Percentiles rank a stretch among this genome's conserved stretches.
Evolutionary conservation across 2,797 vertebrate species (phyloP).

Genomic region (Antennarius maculatus): DNA sequence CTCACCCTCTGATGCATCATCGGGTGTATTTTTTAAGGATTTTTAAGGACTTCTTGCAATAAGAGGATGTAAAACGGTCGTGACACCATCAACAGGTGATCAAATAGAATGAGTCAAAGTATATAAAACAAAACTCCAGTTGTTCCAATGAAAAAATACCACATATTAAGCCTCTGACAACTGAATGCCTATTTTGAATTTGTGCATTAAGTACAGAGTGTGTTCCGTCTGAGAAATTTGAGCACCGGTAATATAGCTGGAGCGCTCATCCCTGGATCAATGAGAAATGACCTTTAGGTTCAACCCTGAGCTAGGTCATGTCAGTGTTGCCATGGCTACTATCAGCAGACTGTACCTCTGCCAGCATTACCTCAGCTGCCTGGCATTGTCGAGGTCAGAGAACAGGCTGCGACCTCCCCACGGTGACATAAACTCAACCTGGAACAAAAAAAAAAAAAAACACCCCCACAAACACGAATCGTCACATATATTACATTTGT

Average conservation of each 20-base stretch:
- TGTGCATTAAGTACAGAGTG: constrained; percentile 7
- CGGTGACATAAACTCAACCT: constrained; percentile 71
- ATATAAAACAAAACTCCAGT: not conserved
- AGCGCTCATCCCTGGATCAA: constrained; percentile 54
- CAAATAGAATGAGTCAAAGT: no score
- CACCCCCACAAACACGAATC: constrained; percentile 31
- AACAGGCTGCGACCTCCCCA: constrained; percentile 81
- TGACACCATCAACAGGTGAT: not conserved
- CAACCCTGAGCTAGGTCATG: constrained; percentile 83
- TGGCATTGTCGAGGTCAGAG: constrained; percentile 83
- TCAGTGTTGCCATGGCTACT: constrained; percentile 82
- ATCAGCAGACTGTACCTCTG: constrained; percentile 77
- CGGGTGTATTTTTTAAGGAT: not conserved
- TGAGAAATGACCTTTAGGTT: constrained; percentile 83
- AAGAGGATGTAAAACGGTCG: not conserved
- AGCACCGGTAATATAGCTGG: constrained; percentile 64
- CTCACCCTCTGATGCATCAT: not conserved
- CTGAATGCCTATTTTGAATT: constrained; percentile 16
- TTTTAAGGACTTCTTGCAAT: not conserved
- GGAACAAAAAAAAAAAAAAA: constrained; percentile 64
- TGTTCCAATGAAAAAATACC: not conserved
- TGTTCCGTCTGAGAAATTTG: constrained; percentile 60
- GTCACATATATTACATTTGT: constrained; percentile 1
- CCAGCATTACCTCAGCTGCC: constrained; percentile 85
- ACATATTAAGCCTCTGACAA: not conserved